A percentile compares a stretch with the other conserved stretches of the same genome.
These are phyloP conservation scores for Sapajus apella DNA, from an alignment of 2,113 vertebrate genomes.

Conservation along the genomic window DNA sequence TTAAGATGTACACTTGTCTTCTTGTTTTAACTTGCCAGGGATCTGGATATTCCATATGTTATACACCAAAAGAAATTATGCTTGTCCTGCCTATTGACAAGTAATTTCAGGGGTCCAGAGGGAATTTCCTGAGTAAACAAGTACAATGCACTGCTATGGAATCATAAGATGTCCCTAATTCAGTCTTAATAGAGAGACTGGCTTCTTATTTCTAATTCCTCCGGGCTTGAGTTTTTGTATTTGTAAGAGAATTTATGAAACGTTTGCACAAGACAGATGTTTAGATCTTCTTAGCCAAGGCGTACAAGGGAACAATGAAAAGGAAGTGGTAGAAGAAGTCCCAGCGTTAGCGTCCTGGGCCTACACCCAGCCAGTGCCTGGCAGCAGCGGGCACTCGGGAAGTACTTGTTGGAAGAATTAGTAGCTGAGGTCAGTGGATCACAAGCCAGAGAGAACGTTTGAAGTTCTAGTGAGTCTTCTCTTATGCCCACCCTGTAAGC, in stretches of 20 bases:
- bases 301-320: too few relatives aligned
- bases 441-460: background rate
- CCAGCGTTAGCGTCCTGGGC: rapidly evolving
- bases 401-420: background rate
- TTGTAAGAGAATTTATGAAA: background rate
- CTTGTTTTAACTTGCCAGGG: background rate
- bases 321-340: background rate
- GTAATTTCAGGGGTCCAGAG: background rate
- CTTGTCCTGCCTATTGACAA: background rate
- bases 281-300: background rate
- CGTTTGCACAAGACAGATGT: background rate
- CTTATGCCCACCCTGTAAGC: too few relatives aligned
- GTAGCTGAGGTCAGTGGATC: background rate
- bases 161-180: background rate
- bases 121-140: background rate
- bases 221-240: background rate
- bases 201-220: background rate
- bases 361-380: background rate
- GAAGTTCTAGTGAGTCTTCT: background rate
- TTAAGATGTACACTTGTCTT: background rate
- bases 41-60: background rate
- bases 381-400: rapidly evolving
- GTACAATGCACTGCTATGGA: background rate
- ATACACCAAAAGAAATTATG: background rate
- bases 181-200: background rate